Evolutionary conservation across 2,113 vertebrate genomes (phyloP).

Genomic region (Climacteris rufus): DNA sequence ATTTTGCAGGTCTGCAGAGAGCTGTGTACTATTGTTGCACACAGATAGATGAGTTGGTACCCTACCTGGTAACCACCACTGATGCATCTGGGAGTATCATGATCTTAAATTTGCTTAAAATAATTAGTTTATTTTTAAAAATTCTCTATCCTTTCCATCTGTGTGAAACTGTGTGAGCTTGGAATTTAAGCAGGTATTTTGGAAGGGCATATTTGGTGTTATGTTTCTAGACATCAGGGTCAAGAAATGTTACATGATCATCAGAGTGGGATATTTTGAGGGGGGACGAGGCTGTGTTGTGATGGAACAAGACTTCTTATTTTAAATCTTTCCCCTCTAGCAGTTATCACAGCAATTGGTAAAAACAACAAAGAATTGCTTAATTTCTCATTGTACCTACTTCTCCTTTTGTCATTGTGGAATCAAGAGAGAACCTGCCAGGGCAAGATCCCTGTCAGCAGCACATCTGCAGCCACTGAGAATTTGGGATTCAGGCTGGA

Average conservation of each 20-base stretch:
- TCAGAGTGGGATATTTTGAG: not conserved
- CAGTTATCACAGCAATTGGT: not conserved
- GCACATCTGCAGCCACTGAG: not conserved
- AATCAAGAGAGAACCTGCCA: not conserved
- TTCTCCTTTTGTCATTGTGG: not conserved
- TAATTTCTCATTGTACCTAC: not conserved
- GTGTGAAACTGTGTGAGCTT: not conserved
- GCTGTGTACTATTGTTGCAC: accelerated
- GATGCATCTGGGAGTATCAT: not conserved
- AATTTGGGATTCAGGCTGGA: not conserved
- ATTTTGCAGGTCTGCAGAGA: not conserved
- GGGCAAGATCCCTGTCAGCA: not conserved
- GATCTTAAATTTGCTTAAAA: not conserved
- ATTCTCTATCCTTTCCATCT: not conserved
- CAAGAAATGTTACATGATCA: not conserved
- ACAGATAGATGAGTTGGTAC: not conserved
- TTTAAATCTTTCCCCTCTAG: not conserved
- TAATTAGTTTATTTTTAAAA: not conserved
- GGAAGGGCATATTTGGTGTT: not conserved
- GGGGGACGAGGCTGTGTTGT: no score
- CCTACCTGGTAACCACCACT: not conserved
- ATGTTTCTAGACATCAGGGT: not conserved
- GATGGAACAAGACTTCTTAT: not conserved
- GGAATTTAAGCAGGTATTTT: not conserved
- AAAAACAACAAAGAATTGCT: not conserved